Base-by-base conservation (phyloP, 2,797 vertebrate genomes). In the Microchirus variegatus region DNA sequence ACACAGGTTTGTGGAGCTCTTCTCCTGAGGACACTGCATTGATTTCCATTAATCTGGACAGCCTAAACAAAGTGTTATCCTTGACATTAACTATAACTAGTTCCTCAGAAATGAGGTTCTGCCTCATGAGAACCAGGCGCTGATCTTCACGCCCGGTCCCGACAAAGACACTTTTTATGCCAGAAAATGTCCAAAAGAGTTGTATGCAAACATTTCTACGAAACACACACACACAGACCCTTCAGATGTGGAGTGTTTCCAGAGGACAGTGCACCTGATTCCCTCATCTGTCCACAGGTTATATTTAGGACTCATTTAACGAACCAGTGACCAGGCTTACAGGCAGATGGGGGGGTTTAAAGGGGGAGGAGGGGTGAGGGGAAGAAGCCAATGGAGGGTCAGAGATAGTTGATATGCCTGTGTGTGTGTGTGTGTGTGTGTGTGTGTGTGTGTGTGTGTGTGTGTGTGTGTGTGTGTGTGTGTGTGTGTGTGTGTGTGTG, bases 231-330 rank as follows among this genome's bases (percentile, higher is more conserved):
- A 74, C 63, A 48, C 67, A 50, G 60, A 77, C 69, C 77, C 80
- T 60, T 86, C 67, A 77, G 68, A 80, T 58, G 56, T 84, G 84
- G 73, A 73, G 67, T 37, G 38, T 51, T 82, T 89, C 81, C 80
- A 88, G 80, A 82, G 65, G 75, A 64, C 74, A 79, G 83, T 88
- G 88, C 92, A 92, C 89, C 91, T 92, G 92, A 93, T 91, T 88
- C 89, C 82, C 78, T 80, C 81, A 85, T 93, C 92, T 77, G 84
- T 93, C 91, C 87, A 86, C 91, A 92, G 86, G 77, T 93, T 93
- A 92, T 92, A 91, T 92, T 92, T 93, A 93, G 92, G 82, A 79
- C 88, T 89, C 37, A 68, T 89, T 86, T 88, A 87, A 90, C 80
- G 77, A 77, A 56, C 88, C 78, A 84, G 81, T 52, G 77, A 70